Conservation (phyloP, 92 coral and sea anemone genomes). For the Anthopleura xanthogrammica region DNA sequence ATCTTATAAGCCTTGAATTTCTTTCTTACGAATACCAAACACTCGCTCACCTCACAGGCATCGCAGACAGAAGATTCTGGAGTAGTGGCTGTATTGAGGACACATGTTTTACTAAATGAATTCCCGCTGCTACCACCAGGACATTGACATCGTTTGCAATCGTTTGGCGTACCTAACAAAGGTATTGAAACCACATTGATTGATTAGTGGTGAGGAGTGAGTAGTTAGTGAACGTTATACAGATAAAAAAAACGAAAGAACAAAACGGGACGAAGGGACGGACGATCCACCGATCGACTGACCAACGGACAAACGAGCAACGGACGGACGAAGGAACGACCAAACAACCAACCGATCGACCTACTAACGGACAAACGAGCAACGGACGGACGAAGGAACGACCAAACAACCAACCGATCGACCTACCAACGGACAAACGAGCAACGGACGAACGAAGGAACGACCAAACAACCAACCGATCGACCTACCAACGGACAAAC, state of each 20-base stretch:
- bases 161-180: conserved; percentile 80
- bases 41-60: conserved; percentile 78
- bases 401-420: neutral
- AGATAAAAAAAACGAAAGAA: neutral
- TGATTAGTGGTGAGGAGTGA: neutral
- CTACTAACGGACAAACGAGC: too few species aligned
- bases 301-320: neutral
- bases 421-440: neutral
- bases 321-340: neutral
- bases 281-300: neutral
- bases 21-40: too few species aligned
- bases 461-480: too few species aligned
- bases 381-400: too few species aligned
- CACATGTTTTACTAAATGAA: conserved; percentile 86
- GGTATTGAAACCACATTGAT: neutral
- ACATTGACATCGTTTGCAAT: conserved; percentile 90
- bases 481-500: too few species aligned
- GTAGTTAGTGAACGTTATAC: neutral
- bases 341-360: neutral
- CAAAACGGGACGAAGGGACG: neutral
- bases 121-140: conserved; percentile 98
- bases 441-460: neutral
- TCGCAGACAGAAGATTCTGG: conserved; percentile 82
- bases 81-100: conserved; percentile 61
- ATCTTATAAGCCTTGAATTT: too few species aligned